phyloP scores from a whole-genome alignment of 2,797 vertebrate genomes.

The Macropus fuliginosus region DNA sequence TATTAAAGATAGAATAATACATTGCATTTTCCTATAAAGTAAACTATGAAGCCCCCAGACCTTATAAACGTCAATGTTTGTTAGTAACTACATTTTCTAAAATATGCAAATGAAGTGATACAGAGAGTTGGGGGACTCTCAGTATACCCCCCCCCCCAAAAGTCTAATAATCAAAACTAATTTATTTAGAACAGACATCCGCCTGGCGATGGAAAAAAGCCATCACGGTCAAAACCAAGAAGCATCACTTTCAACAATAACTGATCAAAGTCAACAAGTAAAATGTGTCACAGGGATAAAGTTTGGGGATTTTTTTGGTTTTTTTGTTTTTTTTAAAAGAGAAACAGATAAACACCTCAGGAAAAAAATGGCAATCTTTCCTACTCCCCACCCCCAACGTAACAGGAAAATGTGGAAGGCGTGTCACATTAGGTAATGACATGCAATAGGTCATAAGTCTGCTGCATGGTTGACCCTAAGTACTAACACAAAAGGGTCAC shows the following conservation, averaged over 20 bases:
- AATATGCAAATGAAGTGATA: not conserved
- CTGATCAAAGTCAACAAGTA: not conserved
- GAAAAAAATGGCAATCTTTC: not conserved
- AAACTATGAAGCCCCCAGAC: constrained; percentile 49
- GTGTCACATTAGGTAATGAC: constrained; percentile 43
- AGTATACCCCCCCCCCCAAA: not conserved
- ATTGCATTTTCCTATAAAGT: constrained; percentile 25
- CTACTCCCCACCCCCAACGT: constrained; percentile 5
- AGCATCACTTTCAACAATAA: constrained; percentile 15
- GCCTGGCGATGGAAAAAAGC: not conserved
- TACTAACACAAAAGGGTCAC: constrained; percentile 31
- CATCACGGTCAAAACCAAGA: not conserved
- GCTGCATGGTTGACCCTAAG: not conserved
- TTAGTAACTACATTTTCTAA: constrained; percentile 24
- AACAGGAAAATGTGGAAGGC: not conserved
- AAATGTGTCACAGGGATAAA: constrained; percentile 1
- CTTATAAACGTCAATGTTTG: constrained; percentile 27
- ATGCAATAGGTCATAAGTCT: not conserved
- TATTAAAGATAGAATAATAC: not conserved
- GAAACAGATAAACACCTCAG: constrained; percentile 3
- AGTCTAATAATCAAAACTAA: constrained; percentile 21
- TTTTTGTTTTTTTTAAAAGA: not conserved
- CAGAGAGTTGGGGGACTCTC: constrained; percentile 10
- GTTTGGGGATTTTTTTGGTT: not conserved
- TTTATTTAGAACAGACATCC: constrained; percentile 47